These are phyloP conservation scores for Poliocrania exsul DNA, from an alignment of 2,797 vertebrate species.

Conservation along the genomic window DNA sequence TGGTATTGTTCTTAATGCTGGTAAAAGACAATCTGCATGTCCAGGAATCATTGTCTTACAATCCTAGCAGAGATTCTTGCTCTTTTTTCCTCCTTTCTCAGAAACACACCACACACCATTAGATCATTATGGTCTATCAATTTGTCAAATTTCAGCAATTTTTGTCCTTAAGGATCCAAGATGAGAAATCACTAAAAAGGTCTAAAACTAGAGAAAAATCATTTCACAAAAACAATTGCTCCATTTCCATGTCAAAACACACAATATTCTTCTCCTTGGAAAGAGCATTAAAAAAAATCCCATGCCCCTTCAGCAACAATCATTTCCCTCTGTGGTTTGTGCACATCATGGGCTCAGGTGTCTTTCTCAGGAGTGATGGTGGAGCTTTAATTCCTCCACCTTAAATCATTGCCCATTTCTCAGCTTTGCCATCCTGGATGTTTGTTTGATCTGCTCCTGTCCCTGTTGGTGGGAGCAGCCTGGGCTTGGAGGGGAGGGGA, in stretches of 20 bases:
- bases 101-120: neutral
- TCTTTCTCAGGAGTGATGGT: neutral
- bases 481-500: neutral
- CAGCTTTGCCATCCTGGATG: rapidly evolving
- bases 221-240: conserved; percentile 45
- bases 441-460: neutral
- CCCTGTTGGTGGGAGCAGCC: rapidly evolving
- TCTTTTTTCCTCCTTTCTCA: neutral
- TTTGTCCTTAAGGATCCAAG: neutral
- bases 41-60: neutral
- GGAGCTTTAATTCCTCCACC: neutral
- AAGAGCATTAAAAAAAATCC: neutral
- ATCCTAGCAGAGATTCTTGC: neutral
- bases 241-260: conserved; percentile 69
- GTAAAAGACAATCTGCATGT: neutral
- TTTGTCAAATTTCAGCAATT: conserved; percentile 44
- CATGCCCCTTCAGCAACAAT: neutral
- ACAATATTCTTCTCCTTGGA: conserved; percentile 13
- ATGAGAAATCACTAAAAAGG: conserved; percentile 39
- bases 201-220: conserved; percentile 26
- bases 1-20: neutral
- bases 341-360: neutral
- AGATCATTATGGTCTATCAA: conserved; percentile 54
- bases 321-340: neutral
- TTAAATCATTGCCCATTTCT: rapidly evolving